phyloP scores from a whole-genome alignment of 2,888 invertebrate species.

The Gryllus longicercus region DNA sequence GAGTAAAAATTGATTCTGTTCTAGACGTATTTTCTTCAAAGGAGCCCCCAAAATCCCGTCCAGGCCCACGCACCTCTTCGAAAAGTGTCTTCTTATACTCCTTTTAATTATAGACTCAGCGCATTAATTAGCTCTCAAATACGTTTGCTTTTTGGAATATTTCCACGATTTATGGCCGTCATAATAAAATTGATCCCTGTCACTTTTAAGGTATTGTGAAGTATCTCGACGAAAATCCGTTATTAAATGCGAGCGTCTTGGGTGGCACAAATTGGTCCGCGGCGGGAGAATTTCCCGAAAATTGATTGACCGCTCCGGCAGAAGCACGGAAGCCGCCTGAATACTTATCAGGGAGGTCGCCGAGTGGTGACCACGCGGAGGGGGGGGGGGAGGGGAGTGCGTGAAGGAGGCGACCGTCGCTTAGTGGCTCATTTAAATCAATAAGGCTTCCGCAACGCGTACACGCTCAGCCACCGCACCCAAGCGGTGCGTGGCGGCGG shows the following conservation, averaged over 20 bases:
- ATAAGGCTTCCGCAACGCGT: background rate
- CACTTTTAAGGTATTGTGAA: constrained; percentile 2
- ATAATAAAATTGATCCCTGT: constrained; percentile 4
- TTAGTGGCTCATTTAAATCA: constrained; percentile 5
- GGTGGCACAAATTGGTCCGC: background rate
- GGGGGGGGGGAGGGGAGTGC: background rate
- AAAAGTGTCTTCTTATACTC: background rate
- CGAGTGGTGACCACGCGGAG: no score
- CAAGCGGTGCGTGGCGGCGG: background rate
- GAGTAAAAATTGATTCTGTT: no score
- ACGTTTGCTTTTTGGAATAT: constrained; percentile 7
- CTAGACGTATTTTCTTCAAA: background rate
- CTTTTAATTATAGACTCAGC: background rate
- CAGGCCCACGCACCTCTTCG: background rate
- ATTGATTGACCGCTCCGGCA: constrained; percentile 5
- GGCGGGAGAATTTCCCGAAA: background rate
- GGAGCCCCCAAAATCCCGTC: background rate
- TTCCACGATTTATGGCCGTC: background rate
- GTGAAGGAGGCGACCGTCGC: background rate
- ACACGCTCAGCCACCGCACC: no score
- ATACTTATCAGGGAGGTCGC: no score
- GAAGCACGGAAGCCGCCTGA: background rate
- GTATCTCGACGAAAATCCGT: constrained; percentile 4
- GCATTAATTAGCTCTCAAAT: background rate
- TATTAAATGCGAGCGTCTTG: background rate